phyloP scores from a whole-genome alignment of 1,140 invertebrate genomes.

The Zaprionus taronus region DNA sequence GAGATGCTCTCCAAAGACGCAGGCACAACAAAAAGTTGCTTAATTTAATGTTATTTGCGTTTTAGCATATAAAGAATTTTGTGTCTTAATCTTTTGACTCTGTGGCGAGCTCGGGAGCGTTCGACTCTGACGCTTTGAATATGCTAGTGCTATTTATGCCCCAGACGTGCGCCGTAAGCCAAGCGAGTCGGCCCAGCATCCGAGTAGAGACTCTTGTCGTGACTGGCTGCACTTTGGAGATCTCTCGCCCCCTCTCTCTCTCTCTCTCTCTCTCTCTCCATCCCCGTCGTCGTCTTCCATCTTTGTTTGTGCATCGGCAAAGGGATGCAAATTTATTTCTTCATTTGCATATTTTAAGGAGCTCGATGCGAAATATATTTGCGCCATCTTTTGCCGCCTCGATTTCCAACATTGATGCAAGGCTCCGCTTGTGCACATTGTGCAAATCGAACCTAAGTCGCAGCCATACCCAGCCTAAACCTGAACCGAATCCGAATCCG shows the following conservation, averaged over 20 bases:
- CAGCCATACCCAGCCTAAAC: not conserved
- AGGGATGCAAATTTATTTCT: slow-evolving; percentile 84
- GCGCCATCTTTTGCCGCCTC: slow-evolving; percentile 60
- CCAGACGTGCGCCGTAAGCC: slow-evolving; percentile 64
- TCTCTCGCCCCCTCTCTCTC: slow-evolving; percentile 5
- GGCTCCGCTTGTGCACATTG: slow-evolving; percentile 21
- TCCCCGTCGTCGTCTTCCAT: slow-evolving; percentile 19
- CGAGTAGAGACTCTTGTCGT: slow-evolving; percentile 32
- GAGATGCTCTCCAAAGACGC: slow-evolving; percentile 43
- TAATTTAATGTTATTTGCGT: slow-evolving; percentile 84
- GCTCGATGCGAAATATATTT: slow-evolving; percentile 75
- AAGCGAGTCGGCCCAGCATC: slow-evolving; percentile 5
- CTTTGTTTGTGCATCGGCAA: slow-evolving; percentile 57
- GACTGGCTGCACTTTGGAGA: slow-evolving; percentile 60
- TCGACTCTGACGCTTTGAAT: slow-evolving; percentile 72
- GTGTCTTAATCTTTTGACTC: slow-evolving; percentile 84
- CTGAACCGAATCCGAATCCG: not conserved
- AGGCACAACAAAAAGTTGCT: slow-evolving; percentile 75
- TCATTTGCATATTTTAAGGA: slow-evolving; percentile 84
- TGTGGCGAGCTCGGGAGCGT: slow-evolving; percentile 57
- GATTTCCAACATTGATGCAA: slow-evolving; percentile 67
- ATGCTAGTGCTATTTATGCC: slow-evolving; percentile 82
- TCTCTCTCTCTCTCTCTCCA: not conserved
- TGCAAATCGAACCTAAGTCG: slow-evolving; percentile 19
- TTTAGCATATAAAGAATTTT: slow-evolving; percentile 84